These are phyloP conservation scores for Cepaea nemoralis DNA, from an alignment of 1,140 invertebrate species.

Conservation along the genomic window DNA sequence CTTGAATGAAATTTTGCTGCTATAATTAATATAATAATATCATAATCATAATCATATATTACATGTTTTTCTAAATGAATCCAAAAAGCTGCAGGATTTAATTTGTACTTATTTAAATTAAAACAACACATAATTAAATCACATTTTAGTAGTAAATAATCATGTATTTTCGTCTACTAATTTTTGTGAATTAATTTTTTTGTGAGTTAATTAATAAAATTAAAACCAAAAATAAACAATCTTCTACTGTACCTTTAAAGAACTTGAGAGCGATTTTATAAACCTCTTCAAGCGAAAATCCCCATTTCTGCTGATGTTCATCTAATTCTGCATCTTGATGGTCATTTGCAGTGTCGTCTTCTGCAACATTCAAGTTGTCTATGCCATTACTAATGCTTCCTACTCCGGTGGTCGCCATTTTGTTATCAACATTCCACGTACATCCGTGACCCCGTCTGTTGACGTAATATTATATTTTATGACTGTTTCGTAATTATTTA, in stretches of 20 bases:
- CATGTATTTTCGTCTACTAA: too few relatives aligned
- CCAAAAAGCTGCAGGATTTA: too few relatives aligned
- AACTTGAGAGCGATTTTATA: constrained; percentile 88
- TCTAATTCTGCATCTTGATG: neutral
- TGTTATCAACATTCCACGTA: constrained; percentile 34
- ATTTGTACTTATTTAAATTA: too few relatives aligned
- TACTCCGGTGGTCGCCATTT: constrained; percentile 26
- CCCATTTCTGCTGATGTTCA: constrained; percentile 49
- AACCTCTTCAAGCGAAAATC: constrained; percentile 81
- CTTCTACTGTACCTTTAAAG: constrained; percentile 82
- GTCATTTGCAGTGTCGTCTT: neutral
- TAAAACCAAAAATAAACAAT: too few relatives aligned
- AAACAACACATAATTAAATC: too few relatives aligned
- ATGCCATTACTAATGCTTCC: constrained; percentile 24
- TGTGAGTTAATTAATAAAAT: too few relatives aligned
- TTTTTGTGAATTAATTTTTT: too few relatives aligned
- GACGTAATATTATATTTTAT: neutral
- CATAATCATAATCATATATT: too few relatives aligned
- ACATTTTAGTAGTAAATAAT: too few relatives aligned
- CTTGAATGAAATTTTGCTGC: too few relatives aligned
- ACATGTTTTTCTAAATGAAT: too few relatives aligned
- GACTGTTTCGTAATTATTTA: neutral
- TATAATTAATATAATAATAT: too few relatives aligned
- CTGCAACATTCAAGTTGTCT: constrained; percentile 21
- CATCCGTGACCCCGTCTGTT: constrained; percentile 2